phyloP scores from a whole-genome alignment of 2,113 vertebrate genomes.

The Puma concolor region DNA sequence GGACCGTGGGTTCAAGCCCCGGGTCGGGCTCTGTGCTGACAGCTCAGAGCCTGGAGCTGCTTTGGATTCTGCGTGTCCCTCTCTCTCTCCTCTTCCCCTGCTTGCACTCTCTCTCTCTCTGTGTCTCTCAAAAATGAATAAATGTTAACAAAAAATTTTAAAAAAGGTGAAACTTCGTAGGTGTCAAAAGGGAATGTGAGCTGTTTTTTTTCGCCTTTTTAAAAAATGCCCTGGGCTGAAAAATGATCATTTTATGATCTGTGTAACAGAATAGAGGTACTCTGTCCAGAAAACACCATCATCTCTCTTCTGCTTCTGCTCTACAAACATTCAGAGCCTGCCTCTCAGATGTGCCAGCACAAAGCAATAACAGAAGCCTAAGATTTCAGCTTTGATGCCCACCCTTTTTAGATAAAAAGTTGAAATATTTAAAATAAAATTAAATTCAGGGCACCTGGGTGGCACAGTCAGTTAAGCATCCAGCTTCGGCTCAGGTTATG shows the following conservation, averaged over 20 bases:
- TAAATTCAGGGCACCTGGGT: neutral
- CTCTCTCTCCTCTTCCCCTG: too few species aligned
- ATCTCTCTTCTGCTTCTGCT: neutral
- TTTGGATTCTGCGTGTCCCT: too few species aligned
- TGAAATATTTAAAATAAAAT: constrained; percentile 21
- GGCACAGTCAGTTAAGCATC: neutral
- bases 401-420: neutral
- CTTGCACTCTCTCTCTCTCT: too few species aligned
- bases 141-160: too few species aligned
- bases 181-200: neutral
- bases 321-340: neutral
- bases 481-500: neutral
- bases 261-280: neutral
- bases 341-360: neutral
- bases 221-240: neutral
- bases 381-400: neutral
- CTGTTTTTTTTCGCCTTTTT: neutral
- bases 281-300: neutral
- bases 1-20: too few species aligned
- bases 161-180: neutral
- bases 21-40: too few species aligned
- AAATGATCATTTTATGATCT: neutral
- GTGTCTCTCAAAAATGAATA: too few species aligned
- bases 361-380: neutral
- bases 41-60: too few species aligned